Evolutionary conservation across 1,140 invertebrate genomes (phyloP).

Genomic region (Pseudomyrmex sp.): DNA sequence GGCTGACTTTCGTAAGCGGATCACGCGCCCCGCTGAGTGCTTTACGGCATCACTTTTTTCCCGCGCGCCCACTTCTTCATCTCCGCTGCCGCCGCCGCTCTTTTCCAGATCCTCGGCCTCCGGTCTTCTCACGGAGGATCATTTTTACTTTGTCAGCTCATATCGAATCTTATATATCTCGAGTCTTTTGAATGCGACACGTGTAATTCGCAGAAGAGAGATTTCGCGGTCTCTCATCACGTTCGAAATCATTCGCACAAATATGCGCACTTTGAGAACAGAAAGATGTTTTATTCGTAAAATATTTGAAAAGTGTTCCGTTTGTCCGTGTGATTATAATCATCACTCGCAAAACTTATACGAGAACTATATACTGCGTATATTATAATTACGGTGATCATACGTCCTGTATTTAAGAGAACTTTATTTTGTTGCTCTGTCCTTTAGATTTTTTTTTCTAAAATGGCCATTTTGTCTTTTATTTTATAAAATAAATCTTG

Average conservation of each 20-base stretch:
- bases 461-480: no score
- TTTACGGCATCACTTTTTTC: conserved; percentile 84
- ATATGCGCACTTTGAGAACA: neutral
- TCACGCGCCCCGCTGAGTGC: conserved; percentile 84
- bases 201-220: neutral
- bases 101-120: conserved; percentile 41
- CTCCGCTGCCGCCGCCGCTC: conserved; percentile 64
- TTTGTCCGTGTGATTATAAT: neutral
- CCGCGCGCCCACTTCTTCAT: conserved; percentile 69
- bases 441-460: no score
- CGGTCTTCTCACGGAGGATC: conserved; percentile 33
- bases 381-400: no score
- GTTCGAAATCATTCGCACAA: neutral
- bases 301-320: neutral
- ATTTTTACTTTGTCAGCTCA: conserved; percentile 58
- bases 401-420: no score
- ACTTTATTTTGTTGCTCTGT: no score
- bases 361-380: no score
- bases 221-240: conserved; percentile 1
- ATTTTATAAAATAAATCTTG: no score
- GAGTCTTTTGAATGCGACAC: conserved; percentile 25
- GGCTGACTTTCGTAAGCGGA: conserved; percentile 83
- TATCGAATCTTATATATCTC: conserved; percentile 36
- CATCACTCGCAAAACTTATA: neutral
- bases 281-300: neutral